Percentiles rank a stretch among this genome's conserved stretches.
These are phyloP conservation scores for Dermatemys mawii DNA, from an alignment of 2,113 vertebrate species.

Conservation along the genomic window DNA sequence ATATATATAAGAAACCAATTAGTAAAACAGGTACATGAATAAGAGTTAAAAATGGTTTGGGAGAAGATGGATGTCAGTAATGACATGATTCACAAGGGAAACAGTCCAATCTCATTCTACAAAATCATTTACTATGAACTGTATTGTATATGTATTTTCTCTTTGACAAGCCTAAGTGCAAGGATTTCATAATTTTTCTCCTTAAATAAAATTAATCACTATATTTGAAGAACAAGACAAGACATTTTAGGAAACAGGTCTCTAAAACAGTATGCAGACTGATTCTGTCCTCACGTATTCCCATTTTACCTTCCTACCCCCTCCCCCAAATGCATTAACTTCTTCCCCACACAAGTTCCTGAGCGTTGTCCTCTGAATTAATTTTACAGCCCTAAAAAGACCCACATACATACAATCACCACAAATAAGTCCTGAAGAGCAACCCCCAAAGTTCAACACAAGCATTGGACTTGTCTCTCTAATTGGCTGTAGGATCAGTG, in stretches of 20 bases:
- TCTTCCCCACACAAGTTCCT: neutral
- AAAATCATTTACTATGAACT: neutral
- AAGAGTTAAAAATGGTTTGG: neutral
- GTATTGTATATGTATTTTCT: neutral
- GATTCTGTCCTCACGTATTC: neutral
- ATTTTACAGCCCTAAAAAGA: neutral
- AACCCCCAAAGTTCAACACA: neutral
- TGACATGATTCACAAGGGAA: neutral
- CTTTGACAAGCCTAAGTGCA: neutral
- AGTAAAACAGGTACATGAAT: neutral
- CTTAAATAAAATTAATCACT: neutral
- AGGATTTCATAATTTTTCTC: neutral
- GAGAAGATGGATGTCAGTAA: rapidly evolving
- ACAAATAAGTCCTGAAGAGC: neutral
- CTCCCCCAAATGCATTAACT: neutral
- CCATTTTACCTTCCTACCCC: neutral
- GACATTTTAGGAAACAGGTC: neutral
- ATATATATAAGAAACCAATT: no score
- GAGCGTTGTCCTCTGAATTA: neutral
- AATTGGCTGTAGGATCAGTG: neutral
- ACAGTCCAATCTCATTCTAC: neutral
- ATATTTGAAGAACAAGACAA: neutral
- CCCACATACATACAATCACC: neutral
- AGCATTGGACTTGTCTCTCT: neutral
- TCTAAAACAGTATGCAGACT: neutral